Conservation (phyloP, 2,797 vertebrate species). For the Sciurus carolinensis region DNA sequence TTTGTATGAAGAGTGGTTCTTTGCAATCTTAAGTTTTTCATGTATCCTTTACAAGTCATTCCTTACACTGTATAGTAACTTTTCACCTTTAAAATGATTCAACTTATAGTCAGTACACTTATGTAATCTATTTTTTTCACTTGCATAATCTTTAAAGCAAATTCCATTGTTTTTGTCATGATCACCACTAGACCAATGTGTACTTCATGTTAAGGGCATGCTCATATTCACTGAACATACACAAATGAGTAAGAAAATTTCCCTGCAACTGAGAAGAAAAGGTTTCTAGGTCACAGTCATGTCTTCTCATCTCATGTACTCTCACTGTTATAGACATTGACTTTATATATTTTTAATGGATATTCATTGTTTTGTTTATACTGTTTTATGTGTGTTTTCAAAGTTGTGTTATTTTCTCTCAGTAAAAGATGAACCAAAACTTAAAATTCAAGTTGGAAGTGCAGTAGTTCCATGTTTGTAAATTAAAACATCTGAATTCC, state of each 20-base stretch:
- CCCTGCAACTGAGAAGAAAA: no score
- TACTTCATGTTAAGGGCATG: no score
- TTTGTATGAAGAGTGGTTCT: background rate
- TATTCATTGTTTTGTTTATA: constrained; percentile 43
- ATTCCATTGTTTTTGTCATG: no score
- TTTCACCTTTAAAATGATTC: no score
- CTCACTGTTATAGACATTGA: background rate
- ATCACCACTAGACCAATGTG: no score
- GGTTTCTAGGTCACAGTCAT: no score
- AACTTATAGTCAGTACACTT: no score
- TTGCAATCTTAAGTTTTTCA: constrained; percentile 2
- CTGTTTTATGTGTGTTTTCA: constrained; percentile 54
- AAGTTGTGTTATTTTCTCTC: background rate
- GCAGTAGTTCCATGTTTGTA: constrained; percentile 1
- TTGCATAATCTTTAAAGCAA: no score
- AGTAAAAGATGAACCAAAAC: background rate
- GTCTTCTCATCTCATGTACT: background rate
- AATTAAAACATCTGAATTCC: constrained; percentile 61
- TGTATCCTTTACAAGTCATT: background rate
- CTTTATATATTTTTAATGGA: background rate
- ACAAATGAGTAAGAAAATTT: no score
- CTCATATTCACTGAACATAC: no score
- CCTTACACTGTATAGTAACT: background rate
- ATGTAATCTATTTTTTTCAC: no score
- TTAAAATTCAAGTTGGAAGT: constrained; percentile 32